phyloP scores from a whole-genome alignment of 37 sponge, comb jelly and placozoan species.

The Chondrosia reniformis region DNA sequence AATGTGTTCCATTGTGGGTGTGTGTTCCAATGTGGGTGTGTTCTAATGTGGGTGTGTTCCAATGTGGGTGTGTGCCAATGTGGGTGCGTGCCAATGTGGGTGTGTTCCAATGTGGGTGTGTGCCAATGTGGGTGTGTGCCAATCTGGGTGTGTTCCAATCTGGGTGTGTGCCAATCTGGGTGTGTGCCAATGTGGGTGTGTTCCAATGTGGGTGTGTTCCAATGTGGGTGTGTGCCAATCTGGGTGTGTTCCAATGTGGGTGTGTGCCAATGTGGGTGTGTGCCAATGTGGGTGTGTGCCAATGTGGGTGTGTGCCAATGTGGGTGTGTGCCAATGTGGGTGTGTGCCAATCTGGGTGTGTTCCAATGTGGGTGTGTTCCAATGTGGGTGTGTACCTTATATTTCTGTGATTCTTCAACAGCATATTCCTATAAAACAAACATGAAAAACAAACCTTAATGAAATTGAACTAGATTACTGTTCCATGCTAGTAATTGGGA shows the following conservation, averaged over 20 bases:
- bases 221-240: not conserved
- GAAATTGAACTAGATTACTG: not conserved
- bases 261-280: not conserved
- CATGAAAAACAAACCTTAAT: not conserved
- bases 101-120: conserved; percentile 39
- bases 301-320: not conserved
- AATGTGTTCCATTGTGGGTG: not conserved
- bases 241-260: not conserved
- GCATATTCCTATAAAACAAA: conserved; percentile 79
- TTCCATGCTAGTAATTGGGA: not conserved
- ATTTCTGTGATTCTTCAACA: conserved; percentile 92
- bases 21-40: not conserved
- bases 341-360: not conserved
- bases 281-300: not conserved
- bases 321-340: not conserved
- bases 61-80: not conserved
- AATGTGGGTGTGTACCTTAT: conserved; percentile 69
- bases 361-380: not conserved
- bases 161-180: conserved; percentile 23
- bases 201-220: conserved; percentile 19
- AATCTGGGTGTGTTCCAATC: conserved; percentile 30
- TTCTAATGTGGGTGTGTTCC: not conserved
- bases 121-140: conserved; percentile 25
- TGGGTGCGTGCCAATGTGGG: not conserved
- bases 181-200: conserved; percentile 39